Evolutionary conservation across 2,888 invertebrate species (phyloP), one percentile per base, ranked within the genome.

Genomic region (Amorpha juglandis): DNA sequence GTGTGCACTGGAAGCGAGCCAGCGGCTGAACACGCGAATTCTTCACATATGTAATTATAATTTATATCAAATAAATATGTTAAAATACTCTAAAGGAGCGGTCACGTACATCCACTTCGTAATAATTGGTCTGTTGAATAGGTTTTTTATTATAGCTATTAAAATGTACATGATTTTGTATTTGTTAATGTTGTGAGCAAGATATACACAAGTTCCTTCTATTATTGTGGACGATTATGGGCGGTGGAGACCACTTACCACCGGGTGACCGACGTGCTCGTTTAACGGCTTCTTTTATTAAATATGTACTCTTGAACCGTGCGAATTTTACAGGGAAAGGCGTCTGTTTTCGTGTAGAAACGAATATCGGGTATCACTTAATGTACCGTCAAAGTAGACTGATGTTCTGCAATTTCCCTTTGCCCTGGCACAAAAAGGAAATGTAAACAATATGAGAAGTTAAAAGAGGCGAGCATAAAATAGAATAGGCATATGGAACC

Each of bases 21-120:
- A 87, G 74, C 69, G 68, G 73, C 78, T 82, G 78, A 38, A 79
- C 78, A 78, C 74, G 74, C 58, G 76, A 79, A 80, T 80, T 81
- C 76, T 83, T 82, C 78, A 80, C 70, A 74, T 80, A n/a, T n/a
- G n/a, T n/a, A 79, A 86, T 82, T 82, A 81, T 79, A 80, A 81
- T 81, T 79, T 73, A 79, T 76, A 76, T 78, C 76, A 77, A 78
- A 78, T 78, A 78, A 77, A 78, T 78, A 78, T 75, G 74, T 79
- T 74, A 63, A 14, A 72, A 70, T 68, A 76, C 42, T 65, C 63
- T 63, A 8, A 58, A 53, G 38, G 12, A 45, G 19, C 45, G 62
- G 42, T 53, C 52, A 53, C 53, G 64, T 53, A 27, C 52, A 19
- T n/a, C 19, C 33, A 45, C 53, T 45, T 47, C 19, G 12, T 45